Evolutionary conservation across 1,140 invertebrate genomes (phyloP).

Genomic region (Lysiphlebus fabarum): DNA sequence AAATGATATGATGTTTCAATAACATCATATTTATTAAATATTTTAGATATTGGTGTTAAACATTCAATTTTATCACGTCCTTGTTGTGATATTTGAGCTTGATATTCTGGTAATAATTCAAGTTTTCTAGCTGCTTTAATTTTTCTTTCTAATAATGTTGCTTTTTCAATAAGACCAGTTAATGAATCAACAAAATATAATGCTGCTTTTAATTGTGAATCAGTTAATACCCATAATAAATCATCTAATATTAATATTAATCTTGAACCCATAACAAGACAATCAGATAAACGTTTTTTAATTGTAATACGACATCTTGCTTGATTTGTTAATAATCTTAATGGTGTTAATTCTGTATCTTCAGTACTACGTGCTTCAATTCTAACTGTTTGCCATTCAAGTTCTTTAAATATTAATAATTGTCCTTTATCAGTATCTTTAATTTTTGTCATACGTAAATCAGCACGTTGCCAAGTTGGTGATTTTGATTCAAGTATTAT

Average conservation of each 20-base stretch:
- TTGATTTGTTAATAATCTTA: slow-evolving; percentile 91
- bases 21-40: slow-evolving; percentile 90
- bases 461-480: slow-evolving; percentile 80
- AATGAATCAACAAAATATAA: slow-evolving; percentile 91
- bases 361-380: slow-evolving; percentile 88
- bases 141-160: slow-evolving; percentile 77
- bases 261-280: slow-evolving; percentile 86
- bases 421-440: slow-evolving; percentile 86
- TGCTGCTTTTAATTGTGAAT: slow-evolving; percentile 93
- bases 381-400: slow-evolving; percentile 94
- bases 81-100: slow-evolving; percentile 71
- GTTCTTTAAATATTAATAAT: slow-evolving; percentile 94
- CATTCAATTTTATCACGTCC: slow-evolving; percentile 50
- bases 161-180: slow-evolving; percentile 78
- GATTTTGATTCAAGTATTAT: slow-evolving; percentile 90
- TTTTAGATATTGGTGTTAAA: slow-evolving; percentile 58
- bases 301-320: slow-evolving; percentile 93
- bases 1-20: slow-evolving; percentile 97
- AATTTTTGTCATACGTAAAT: slow-evolving; percentile 83
- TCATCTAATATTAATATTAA: slow-evolving; percentile 93
- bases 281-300: slow-evolving; percentile 91
- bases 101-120: slow-evolving; percentile 80
- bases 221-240: slow-evolving; percentile 95
- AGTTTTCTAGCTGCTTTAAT: slow-evolving; percentile 87
- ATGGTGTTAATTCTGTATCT: slow-evolving; percentile 78